phyloP scores from a whole-genome alignment of 2,113 vertebrate species.

The Corythornis cristatus region DNA sequence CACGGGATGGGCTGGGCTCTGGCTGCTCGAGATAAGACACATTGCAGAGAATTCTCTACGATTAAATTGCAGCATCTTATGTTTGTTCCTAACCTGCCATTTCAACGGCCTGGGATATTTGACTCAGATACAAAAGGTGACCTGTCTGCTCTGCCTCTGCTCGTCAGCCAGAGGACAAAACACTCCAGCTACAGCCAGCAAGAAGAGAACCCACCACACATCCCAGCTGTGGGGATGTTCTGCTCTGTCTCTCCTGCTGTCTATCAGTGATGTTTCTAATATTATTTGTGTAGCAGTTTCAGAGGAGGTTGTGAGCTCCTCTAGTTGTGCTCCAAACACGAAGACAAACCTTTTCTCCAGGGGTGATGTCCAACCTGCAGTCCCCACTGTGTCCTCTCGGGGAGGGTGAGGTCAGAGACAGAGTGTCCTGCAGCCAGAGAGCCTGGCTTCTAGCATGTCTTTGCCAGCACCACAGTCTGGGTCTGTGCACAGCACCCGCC shows the following conservation, averaged over 20 bases:
- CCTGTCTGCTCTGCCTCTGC: conserved; percentile 17
- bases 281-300: background rate
- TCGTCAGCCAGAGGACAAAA: background rate
- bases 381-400: background rate
- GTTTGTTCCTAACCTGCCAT: conserved; percentile 12
- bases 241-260: rapidly evolving
- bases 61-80: conserved; percentile 59
- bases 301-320: background rate
- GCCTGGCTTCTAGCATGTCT: background rate
- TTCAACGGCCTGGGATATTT: conserved; percentile 29
- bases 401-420: background rate
- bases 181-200: background rate
- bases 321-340: background rate
- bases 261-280: background rate
- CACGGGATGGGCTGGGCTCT: conserved; percentile 49
- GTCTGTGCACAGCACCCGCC: background rate
- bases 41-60: conserved; percentile 37
- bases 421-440: background rate
- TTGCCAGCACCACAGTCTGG: background rate
- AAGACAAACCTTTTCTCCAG: background rate
- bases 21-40: conserved; percentile 34
- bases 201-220: background rate
- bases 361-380: rapidly evolving
- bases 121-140: conserved; percentile 24
- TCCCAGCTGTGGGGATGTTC: background rate